Percentiles rank a stretch among this genome's conserved stretches.
Conservation (phyloP, 2,797 vertebrate species). For the Monodelphis domestica region DNA sequence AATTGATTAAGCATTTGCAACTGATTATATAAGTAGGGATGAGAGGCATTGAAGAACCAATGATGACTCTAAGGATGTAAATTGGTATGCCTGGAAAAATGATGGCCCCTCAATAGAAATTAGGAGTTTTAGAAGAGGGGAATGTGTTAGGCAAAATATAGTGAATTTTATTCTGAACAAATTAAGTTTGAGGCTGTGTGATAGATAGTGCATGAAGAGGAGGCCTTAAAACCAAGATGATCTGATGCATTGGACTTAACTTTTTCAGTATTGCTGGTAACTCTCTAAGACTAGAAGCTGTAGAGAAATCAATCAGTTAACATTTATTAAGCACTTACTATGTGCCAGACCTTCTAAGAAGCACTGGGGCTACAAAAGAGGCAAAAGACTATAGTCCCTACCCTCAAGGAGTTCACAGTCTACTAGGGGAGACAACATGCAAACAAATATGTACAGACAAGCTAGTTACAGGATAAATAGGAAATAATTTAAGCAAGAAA, state of each 20-base stretch:
- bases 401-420: neutral
- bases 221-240: neutral
- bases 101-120: too few relatives aligned
- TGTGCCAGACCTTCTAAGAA: neutral
- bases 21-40: rapidly evolving
- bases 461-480: neutral
- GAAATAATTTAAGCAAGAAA: neutral
- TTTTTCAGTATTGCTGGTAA: neutral
- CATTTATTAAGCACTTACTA: neutral
- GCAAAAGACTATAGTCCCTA: neutral
- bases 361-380: neutral
- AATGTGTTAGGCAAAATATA: neutral
- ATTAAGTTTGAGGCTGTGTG: neutral
- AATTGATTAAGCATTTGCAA: neutral
- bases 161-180: neutral
- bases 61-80: neutral
- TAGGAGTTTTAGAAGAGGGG: too few relatives aligned
- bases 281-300: neutral
- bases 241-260: neutral
- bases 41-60: too few relatives aligned
- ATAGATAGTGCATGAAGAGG: neutral
- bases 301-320: neutral
- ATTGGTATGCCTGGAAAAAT: too few relatives aligned
- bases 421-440: neutral
- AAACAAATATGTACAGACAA: neutral